Evolutionary conservation across 2,888 invertebrate genomes (phyloP).

Genomic region (Onthophagus sagittarius): DNA sequence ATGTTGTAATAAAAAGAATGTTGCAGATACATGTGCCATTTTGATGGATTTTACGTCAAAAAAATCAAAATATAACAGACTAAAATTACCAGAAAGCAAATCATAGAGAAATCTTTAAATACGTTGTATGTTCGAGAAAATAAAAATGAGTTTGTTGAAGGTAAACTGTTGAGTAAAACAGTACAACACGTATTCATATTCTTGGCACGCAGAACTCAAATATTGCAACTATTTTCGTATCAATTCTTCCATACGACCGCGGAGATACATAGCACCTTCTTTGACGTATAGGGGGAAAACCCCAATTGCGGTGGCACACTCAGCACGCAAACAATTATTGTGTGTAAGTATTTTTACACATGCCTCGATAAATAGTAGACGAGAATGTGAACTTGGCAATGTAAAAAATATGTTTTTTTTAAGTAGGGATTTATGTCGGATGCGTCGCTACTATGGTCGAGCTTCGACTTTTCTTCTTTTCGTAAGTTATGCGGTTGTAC

Average conservation of each 20-base stretch:
- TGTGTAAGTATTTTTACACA: background rate
- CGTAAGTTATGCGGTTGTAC: background rate
- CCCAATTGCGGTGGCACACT: background rate
- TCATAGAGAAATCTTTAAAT: too few relatives aligned
- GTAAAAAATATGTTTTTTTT: background rate
- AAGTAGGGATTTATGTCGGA: background rate
- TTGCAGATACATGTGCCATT: too few relatives aligned
- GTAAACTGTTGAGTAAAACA: too few relatives aligned
- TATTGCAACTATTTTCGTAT: background rate
- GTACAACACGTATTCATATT: background rate
- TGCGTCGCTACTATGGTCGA: background rate
- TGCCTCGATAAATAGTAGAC: background rate
- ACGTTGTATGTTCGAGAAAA: too few relatives aligned
- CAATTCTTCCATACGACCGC: background rate
- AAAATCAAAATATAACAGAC: too few relatives aligned
- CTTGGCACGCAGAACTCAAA: background rate
- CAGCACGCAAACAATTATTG: background rate
- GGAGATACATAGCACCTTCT: background rate
- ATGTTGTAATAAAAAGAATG: too few relatives aligned
- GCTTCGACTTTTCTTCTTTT: background rate
- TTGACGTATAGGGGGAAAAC: background rate
- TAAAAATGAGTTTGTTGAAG: too few relatives aligned
- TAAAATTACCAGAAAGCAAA: too few relatives aligned
- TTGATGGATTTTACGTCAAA: too few relatives aligned
- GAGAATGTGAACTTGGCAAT: background rate